Evolutionary conservation across 2,888 invertebrate species (phyloP).

Genomic region (Caenorhabditis wallacei): DNA sequence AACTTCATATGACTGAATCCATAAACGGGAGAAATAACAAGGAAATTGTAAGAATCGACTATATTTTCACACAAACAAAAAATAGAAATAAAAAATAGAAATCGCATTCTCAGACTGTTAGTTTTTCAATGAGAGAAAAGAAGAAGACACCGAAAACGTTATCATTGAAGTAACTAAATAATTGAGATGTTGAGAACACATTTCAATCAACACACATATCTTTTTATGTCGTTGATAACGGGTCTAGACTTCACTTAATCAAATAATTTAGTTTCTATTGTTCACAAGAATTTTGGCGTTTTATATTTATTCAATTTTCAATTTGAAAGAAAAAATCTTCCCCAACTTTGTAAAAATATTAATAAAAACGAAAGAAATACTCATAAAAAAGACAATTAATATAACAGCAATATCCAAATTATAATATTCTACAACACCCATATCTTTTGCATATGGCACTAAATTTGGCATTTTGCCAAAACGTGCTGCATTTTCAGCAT

Average conservation of each 20-base stretch:
- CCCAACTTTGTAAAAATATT: constrained; percentile 11
- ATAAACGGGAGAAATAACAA: constrained; percentile 60
- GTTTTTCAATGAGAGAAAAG: not conserved
- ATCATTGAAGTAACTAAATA: constrained; percentile 3
- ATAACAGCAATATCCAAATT: constrained; percentile 29
- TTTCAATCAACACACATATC: not conserved
- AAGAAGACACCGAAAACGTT: not conserved
- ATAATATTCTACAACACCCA: constrained; percentile 40
- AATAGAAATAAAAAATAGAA: not conserved
- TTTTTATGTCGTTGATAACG: constrained; percentile 1
- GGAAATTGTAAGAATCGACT: constrained; percentile 42
- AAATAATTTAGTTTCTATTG: not conserved
- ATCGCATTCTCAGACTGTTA: not conserved
- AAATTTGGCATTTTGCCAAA: constrained; percentile 47
- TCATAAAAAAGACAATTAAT: not conserved
- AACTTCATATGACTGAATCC: constrained; percentile 66
- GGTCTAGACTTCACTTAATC: constrained; percentile 9
- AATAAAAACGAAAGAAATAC: not conserved
- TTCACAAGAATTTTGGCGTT: not conserved
- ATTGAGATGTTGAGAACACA: not conserved
- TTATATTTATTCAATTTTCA: constrained; percentile 35
- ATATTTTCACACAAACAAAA: not conserved
- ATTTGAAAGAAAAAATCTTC: constrained; percentile 17
- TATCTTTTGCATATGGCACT: constrained; percentile 50
- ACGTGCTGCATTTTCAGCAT: constrained; percentile 51